A percentile compares a stretch with the other conserved stretches of the same genome.
These are phyloP conservation scores for Carassius auratus DNA, from an alignment of 2,113 vertebrate species.

Conservation along the genomic window DNA sequence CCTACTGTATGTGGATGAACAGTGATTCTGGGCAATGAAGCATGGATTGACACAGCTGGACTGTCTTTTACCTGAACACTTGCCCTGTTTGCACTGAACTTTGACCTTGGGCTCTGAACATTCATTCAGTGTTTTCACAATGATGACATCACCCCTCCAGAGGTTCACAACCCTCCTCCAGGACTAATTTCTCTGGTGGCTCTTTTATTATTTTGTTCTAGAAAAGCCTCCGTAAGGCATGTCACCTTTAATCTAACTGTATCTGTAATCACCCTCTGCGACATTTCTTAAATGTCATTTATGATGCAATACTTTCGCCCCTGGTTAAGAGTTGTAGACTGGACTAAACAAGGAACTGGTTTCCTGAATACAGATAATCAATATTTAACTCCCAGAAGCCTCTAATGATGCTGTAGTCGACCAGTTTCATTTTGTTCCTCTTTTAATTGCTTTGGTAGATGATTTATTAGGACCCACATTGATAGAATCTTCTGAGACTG, in stretches of 20 bases:
- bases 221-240: not conserved
- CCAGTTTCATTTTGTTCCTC: not conserved
- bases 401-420: not conserved
- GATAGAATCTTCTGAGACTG: not conserved
- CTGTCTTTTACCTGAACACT: not conserved
- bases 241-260: not conserved
- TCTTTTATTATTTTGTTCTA: not conserved
- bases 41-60: not conserved
- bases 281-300: conserved; percentile 1
- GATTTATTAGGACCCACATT: not conserved
- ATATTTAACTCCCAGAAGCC: conserved; percentile 7
- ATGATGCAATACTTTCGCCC: not conserved
- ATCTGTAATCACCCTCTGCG: not conserved
- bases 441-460: not conserved
- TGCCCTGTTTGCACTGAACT: not conserved
- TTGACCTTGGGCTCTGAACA: not conserved
- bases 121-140: not conserved
- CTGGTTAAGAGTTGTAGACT: not conserved
- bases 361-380: conserved; percentile 9
- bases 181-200: not conserved
- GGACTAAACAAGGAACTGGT: not conserved
- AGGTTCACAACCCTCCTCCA: not conserved
- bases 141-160: not conserved
- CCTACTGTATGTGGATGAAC: not conserved
- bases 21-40: not conserved